Percentiles rank a stretch among this genome's conserved stretches.
Evolutionary conservation across 2,113 vertebrate genomes (phyloP).

Genomic region (Psilopogon haemacephalus): DNA sequence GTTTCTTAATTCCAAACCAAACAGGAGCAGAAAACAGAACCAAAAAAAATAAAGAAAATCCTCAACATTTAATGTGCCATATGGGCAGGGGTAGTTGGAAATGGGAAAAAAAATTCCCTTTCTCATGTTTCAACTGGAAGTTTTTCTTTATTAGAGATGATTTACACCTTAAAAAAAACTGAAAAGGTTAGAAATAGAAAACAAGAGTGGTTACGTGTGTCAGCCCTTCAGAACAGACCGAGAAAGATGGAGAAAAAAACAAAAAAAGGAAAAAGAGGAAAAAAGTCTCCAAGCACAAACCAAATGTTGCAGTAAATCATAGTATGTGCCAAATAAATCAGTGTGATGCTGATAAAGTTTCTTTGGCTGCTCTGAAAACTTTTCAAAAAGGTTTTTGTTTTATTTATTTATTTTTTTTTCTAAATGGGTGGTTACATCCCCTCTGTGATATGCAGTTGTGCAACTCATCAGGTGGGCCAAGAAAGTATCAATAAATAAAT

Average conservation of each 20-base stretch:
- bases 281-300: neutral
- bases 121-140: neutral
- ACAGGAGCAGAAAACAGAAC: conserved; percentile 18
- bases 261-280: neutral
- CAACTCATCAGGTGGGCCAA: conserved; percentile 70
- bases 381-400: conserved; percentile 28
- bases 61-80: neutral
- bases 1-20: conserved; percentile 34
- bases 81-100: conserved; percentile 24
- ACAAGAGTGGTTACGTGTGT: conserved; percentile 35
- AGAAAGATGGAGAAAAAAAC: neutral
- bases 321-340: conserved; percentile 49
- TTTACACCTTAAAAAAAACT: neutral
- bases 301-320: conserved; percentile 42
- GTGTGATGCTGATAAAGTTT: conserved; percentile 42
- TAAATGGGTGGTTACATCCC: conserved; percentile 28
- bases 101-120: neutral
- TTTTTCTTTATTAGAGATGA: conserved; percentile 46
- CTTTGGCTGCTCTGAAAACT: conserved; percentile 12
- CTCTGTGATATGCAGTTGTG: conserved; percentile 56
- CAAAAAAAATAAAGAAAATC: neutral
- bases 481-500: conserved; percentile 75
- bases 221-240: neutral
- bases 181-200: conserved; percentile 36
- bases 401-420: conserved; percentile 18